Conservation (phyloP, 2,888 invertebrate species). For the Drosophila neotestacea region DNA sequence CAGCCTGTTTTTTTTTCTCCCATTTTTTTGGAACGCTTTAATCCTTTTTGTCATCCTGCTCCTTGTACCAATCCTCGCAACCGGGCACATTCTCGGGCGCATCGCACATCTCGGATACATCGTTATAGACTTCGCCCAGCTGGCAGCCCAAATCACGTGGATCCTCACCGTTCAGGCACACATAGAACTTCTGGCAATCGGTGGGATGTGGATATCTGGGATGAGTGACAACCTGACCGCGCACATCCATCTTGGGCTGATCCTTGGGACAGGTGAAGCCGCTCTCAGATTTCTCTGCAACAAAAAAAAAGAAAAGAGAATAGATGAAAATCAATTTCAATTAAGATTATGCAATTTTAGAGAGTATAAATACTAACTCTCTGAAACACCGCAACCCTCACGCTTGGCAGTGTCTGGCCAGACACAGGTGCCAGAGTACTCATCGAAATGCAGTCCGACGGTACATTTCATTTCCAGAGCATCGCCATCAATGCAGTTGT, state of each 20-base stretch:
- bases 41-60: slow-evolving; percentile 88
- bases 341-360: neutral
- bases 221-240: slow-evolving; percentile 91
- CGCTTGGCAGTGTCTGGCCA: slow-evolving; percentile 94
- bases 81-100: slow-evolving; percentile 95
- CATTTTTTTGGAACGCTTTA: slow-evolving; percentile 40
- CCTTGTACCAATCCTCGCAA: slow-evolving; percentile 97
- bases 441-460: slow-evolving; percentile 95
- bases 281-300: slow-evolving; percentile 90
- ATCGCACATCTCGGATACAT: slow-evolving; percentile 93
- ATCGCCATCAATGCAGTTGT: slow-evolving; percentile 95
- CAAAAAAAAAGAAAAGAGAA: neutral
- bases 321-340: neutral
- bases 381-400: slow-evolving; percentile 88
- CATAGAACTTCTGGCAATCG: slow-evolving; percentile 96
- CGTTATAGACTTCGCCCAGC: slow-evolving; percentile 96
- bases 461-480: slow-evolving; percentile 92
- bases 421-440: slow-evolving; percentile 94
- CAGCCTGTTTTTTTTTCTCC: slow-evolving; percentile 3
- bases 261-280: slow-evolving; percentile 94
- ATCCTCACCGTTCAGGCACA: slow-evolving; percentile 93
- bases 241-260: slow-evolving; percentile 87
- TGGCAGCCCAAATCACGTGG: slow-evolving; percentile 95
- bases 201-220: slow-evolving; percentile 94
- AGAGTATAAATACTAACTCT: slow-evolving; percentile 85